Conservation (phyloP, 1,140 invertebrate genomes). For the Pogonomyrmex barbatus region DNA sequence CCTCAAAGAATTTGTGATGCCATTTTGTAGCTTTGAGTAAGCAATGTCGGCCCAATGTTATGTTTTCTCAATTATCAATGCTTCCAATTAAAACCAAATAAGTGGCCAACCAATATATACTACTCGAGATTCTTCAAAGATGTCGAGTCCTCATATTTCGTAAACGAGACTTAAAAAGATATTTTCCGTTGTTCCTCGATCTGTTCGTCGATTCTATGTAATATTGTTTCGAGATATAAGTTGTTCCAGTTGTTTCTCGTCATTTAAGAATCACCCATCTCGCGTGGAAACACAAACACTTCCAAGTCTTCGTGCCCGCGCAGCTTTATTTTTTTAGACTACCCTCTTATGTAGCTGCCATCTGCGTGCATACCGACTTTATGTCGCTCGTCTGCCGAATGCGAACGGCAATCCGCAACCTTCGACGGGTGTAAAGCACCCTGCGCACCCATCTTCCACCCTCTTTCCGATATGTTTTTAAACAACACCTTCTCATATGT, state of each 20-base stretch:
- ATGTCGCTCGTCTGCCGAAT: constrained; percentile 63
- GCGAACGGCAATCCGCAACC: constrained; percentile 65
- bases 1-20: no score
- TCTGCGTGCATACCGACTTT: constrained; percentile 79
- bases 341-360: constrained; percentile 76
- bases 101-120: no score
- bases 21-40: no score
- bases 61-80: no score
- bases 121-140: not conserved
- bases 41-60: no score
- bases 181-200: constrained; percentile 22
- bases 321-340: constrained; percentile 83
- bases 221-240: constrained; percentile 67
- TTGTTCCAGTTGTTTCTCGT: constrained; percentile 77
- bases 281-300: constrained; percentile 81
- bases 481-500: not conserved
- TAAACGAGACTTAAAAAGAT: constrained; percentile 5
- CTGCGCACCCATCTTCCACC: constrained; percentile 2
- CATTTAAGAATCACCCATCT: constrained; percentile 76
- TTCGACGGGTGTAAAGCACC: constrained; percentile 70
- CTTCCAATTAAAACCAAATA: no score
- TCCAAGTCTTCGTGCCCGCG: constrained; percentile 67
- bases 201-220: not conserved
- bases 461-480: constrained; percentile 41
- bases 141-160: not conserved